Percentiles rank a stretch among this genome's conserved stretches.
phyloP scores from a whole-genome alignment of 2,888 invertebrate species.

The Rutpela maculata region DNA sequence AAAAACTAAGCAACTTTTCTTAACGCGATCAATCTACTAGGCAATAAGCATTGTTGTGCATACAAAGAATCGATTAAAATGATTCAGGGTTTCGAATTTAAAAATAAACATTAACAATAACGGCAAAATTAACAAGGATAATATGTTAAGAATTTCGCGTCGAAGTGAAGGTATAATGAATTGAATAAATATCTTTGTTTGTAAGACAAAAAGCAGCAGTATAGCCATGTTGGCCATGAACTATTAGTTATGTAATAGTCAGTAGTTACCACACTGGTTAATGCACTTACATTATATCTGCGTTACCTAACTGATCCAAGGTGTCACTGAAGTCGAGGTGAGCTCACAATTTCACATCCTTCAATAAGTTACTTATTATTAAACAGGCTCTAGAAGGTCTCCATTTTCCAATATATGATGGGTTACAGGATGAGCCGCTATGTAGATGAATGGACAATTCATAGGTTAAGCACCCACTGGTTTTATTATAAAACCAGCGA shows the following conservation, averaged over 20 bases:
- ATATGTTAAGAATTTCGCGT: constrained; percentile 36
- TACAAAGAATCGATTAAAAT: too few species aligned
- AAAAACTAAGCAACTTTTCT: too few species aligned
- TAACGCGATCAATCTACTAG: too few species aligned
- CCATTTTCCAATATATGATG: too few species aligned
- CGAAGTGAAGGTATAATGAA: constrained; percentile 31
- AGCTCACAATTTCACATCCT: neutral
- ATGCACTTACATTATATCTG: constrained; percentile 60
- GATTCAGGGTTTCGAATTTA: too few species aligned
- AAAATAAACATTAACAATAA: neutral
- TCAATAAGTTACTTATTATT: neutral
- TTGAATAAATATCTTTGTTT: constrained; percentile 34
- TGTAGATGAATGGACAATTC: too few species aligned
- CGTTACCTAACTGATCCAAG: constrained; percentile 45
- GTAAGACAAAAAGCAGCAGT: constrained; percentile 32
- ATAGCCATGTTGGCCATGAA: constrained; percentile 60
- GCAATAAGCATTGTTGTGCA: too few species aligned
- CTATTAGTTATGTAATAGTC: constrained; percentile 62
- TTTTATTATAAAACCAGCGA: too few species aligned
- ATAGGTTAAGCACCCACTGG: too few species aligned
- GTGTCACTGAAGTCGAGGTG: constrained; percentile 19
- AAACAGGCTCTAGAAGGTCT: too few species aligned
- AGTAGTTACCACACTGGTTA: constrained; percentile 66
- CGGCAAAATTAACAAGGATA: constrained; percentile 4
- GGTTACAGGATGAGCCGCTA: too few species aligned